Evolutionary conservation across 2,797 vertebrate species (phyloP), one percentile per base, ranked within the genome.

Genomic region (Carapus acus): DNA sequence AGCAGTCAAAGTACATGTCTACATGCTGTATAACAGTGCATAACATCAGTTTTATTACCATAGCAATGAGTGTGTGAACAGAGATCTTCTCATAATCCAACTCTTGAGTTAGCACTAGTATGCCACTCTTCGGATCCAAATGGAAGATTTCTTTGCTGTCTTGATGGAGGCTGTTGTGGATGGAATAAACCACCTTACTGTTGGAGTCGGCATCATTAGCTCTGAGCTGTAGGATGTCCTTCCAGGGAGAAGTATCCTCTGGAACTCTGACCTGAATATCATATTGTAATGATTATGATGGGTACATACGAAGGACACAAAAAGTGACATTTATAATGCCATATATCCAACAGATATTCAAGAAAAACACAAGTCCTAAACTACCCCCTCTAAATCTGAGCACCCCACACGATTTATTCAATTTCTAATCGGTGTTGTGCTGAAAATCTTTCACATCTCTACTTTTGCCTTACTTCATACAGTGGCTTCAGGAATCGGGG

Each of bases 141-240:
- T 94, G 92, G 82, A 99, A 98, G 74, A 92, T 76, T 24, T 75
- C 87, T 59, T 82, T 64, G 70, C 93, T 96, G 69, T 82, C 82
- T 0, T 87, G 90, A 37, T 94, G 89, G 19, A 89, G 47, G 33
- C 93, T 91, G 75, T 89, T 86, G 20, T 97, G 91, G 74, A 99
- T 86, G 64, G 92, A 94, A 62, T 91, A 99, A 69, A 96, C 84
- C 64, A 97, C 87, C 12, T 87, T 90, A 60, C 86, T 88, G 77
- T 91, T 96, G 74, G 81, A 79, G 79, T 99, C 96, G 8, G 85
- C 81, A 45, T 99, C 96, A 16, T 64, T 78, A 7, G 96, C 94
- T 20, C 83, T 88, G 73, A 98, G 85, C 67, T 61, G 89, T 57
- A 96, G 82, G 64, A 99, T 89, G 79, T 94, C 90, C 14, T 91